phyloP scores from a whole-genome alignment of 2,113 vertebrate genomes.

The Megaceryle torquata region DNA sequence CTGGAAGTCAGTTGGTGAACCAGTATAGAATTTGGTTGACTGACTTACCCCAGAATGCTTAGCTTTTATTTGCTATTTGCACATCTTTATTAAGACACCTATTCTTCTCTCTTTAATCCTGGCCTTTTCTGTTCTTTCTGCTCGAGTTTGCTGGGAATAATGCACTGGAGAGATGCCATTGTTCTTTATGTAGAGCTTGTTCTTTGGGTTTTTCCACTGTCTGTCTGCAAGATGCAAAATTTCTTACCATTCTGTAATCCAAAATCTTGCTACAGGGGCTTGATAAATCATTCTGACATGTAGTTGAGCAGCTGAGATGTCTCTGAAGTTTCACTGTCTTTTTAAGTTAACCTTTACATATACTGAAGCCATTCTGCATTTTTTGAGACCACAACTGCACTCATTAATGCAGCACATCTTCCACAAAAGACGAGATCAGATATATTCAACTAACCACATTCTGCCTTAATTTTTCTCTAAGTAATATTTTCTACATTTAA shows the following conservation, averaged over 20 bases:
- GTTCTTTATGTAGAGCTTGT: background rate
- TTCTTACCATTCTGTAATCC: background rate
- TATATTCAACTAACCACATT: background rate
- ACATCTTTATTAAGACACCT: background rate
- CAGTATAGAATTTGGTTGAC: background rate
- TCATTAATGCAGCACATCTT: background rate
- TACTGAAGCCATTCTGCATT: background rate
- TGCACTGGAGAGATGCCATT: background rate
- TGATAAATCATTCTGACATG: background rate
- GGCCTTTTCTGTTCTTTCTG: background rate
- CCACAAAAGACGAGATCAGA: background rate
- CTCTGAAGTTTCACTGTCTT: slow-evolving; percentile 3
- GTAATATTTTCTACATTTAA: background rate
- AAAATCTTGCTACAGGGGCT: background rate
- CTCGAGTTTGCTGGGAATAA: background rate
- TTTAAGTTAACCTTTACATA: slow-evolving; percentile 28
- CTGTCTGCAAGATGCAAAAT: background rate
- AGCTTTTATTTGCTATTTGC: background rate
- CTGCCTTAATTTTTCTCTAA: background rate
- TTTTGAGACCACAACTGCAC: background rate
- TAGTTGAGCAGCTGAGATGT: background rate
- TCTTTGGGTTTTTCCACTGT: background rate
- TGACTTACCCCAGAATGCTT: background rate
- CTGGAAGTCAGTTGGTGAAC: background rate
- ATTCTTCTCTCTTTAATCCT: background rate